Conservation (phyloP, 2,113 vertebrate genomes). For the Odocoileus hemionus region DNA sequence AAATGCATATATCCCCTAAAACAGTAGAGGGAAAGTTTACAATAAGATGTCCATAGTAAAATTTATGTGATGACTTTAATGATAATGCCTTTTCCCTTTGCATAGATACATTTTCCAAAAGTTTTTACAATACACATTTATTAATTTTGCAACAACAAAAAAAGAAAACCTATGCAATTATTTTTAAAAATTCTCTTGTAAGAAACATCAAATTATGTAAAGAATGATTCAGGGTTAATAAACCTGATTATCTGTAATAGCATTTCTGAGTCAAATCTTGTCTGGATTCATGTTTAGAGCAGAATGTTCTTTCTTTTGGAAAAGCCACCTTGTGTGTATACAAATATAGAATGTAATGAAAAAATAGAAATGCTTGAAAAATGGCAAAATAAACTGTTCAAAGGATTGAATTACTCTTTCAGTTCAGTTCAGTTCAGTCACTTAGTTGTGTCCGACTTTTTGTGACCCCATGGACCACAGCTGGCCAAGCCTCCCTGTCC, state of each 20-base stretch:
- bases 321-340: neutral
- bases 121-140: neutral
- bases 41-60: neutral
- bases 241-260: neutral
- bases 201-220: neutral
- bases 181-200: neutral
- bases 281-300: neutral
- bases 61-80: neutral
- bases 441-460: neutral
- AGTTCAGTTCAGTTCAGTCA: neutral
- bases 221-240: neutral
- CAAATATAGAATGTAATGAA: neutral
- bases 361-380: neutral
- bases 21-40: neutral
- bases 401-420: neutral
- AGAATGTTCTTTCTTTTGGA: neutral
- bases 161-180: neutral
- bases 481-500: neutral
- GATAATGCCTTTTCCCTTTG: neutral
- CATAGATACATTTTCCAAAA: neutral
- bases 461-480: neutral
- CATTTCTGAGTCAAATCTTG: neutral
- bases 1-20: neutral
- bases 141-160: neutral
- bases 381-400: neutral